Evolutionary conservation across 2,113 vertebrate genomes (phyloP).

Genomic region (Polypterus bichir): DNA sequence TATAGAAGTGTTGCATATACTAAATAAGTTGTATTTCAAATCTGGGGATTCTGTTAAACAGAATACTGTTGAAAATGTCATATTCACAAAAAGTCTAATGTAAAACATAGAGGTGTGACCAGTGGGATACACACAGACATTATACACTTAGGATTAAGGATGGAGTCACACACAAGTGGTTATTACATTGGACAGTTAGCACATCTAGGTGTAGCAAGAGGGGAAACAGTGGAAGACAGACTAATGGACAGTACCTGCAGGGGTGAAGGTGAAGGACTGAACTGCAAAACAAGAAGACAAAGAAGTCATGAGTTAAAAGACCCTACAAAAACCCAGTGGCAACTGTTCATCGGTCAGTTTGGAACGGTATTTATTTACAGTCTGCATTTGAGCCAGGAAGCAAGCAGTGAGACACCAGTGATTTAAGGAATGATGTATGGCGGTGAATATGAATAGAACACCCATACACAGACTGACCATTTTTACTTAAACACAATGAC

Average conservation of each 20-base stretch:
- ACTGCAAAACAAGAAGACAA: slow-evolving; percentile 86
- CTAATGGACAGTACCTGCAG: slow-evolving; percentile 78
- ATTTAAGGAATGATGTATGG: slow-evolving; percentile 17
- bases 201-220: slow-evolving; percentile 22
- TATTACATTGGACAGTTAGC: slow-evolving; percentile 1
- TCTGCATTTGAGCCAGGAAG: slow-evolving; percentile 41
- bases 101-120: too few relatives aligned
- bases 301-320: slow-evolving; percentile 61
- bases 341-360: neutral
- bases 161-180: slow-evolving; percentile 1
- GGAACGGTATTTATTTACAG: slow-evolving; percentile 3
- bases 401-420: slow-evolving; percentile 39
- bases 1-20: too few relatives aligned
- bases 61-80: too few relatives aligned
- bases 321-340: slow-evolving; percentile 19
- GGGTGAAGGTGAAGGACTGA: slow-evolving; percentile 81
- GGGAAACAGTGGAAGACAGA: slow-evolving; percentile 44
- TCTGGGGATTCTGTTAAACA: too few relatives aligned
- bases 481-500: too few relatives aligned
- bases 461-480: too few relatives aligned
- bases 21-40: too few relatives aligned
- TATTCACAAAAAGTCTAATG: too few relatives aligned
- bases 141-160: neutral
- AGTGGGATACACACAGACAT: neutral
- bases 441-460: slow-evolving; percentile 21